These are phyloP conservation scores for Prolemur simus DNA, from an alignment of 2,113 vertebrate species.

Conservation along the genomic window DNA sequence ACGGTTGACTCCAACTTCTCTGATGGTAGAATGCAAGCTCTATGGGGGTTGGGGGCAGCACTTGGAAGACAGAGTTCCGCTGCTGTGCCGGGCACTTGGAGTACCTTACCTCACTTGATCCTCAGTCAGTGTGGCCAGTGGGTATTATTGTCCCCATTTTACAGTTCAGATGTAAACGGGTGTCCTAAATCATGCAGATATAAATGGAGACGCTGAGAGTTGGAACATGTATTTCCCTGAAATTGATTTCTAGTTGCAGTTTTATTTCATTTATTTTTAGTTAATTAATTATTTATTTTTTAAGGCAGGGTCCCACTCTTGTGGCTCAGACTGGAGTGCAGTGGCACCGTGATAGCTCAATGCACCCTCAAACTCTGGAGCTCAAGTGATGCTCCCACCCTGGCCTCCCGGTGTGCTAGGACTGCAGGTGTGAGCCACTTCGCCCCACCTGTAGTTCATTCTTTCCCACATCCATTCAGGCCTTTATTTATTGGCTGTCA, in stretches of 20 bases:
- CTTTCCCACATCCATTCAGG: neutral
- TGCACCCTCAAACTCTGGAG: no score
- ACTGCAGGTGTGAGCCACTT: no score
- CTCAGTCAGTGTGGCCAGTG: neutral
- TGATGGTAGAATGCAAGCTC: no score
- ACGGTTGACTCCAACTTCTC: neutral
- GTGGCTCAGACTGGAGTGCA: no score
- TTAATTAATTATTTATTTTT: no score
- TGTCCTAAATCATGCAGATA: neutral
- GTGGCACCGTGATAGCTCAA: no score
- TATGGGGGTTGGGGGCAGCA: no score
- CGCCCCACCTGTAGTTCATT: neutral
- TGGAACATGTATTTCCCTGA: neutral
- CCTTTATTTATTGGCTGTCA: neutral
- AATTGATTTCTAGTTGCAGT: neutral
- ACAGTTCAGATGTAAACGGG: neutral
- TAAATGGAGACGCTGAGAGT: neutral
- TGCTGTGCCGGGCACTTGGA: neutral
- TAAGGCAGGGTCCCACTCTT: no score
- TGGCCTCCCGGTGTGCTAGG: no score
- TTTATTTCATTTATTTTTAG: neutral
- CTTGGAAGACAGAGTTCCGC: accelerated
- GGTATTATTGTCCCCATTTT: neutral
- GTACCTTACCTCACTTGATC: accelerated
- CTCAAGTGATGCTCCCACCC: no score